These are phyloP conservation scores for Brachionichthys hirsutus DNA, from an alignment of 2,113 vertebrate species.

Conservation along the genomic window DNA sequence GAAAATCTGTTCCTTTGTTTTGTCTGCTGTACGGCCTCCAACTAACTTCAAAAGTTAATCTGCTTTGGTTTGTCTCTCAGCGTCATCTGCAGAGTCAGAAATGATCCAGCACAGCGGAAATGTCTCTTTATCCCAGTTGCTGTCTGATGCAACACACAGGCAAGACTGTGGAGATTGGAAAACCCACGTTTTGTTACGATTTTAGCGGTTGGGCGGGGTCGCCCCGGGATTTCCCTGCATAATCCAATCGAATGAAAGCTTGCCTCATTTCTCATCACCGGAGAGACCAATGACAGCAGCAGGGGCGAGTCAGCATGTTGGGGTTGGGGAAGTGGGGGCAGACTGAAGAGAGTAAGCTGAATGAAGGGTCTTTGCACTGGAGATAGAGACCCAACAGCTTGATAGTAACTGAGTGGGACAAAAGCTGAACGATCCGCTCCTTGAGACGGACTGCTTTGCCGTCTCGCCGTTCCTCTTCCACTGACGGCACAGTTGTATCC, in stretches of 20 bases:
- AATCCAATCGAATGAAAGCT: conserved; percentile 59
- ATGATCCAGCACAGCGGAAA: conserved; percentile 54
- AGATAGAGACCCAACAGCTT: conserved; percentile 40
- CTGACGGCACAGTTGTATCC: conserved; percentile 15
- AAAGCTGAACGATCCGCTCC: conserved; percentile 27
- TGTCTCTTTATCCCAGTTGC: conserved; percentile 72
- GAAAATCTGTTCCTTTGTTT: conserved; percentile 40
- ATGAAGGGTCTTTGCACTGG: conserved; percentile 36
- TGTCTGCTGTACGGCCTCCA: conserved; percentile 18
- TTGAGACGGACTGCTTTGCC: conserved; percentile 21
- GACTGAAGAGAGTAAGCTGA: conserved; percentile 44
- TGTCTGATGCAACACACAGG: conserved; percentile 78
- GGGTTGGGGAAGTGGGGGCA: conserved; percentile 9
- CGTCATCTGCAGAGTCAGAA: conserved; percentile 40
- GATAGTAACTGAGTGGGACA: conserved; percentile 20
- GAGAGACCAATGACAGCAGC: conserved; percentile 51
- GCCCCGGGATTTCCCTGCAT: conserved; percentile 56
- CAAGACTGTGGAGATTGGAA: conserved; percentile 73
- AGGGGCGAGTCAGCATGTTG: conserved; percentile 46
- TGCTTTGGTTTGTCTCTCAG: conserved; percentile 27
- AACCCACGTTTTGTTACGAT: conserved; percentile 62
- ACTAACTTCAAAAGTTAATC: conserved; percentile 12
- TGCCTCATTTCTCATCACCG: conserved; percentile 13
- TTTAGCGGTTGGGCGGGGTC: conserved; percentile 62
- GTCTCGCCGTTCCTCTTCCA: conserved; percentile 19